Evolutionary conservation across 2,797 vertebrate species (phyloP), one percentile per base, ranked within the genome.

Genomic region (Poecilia gillii): DNA sequence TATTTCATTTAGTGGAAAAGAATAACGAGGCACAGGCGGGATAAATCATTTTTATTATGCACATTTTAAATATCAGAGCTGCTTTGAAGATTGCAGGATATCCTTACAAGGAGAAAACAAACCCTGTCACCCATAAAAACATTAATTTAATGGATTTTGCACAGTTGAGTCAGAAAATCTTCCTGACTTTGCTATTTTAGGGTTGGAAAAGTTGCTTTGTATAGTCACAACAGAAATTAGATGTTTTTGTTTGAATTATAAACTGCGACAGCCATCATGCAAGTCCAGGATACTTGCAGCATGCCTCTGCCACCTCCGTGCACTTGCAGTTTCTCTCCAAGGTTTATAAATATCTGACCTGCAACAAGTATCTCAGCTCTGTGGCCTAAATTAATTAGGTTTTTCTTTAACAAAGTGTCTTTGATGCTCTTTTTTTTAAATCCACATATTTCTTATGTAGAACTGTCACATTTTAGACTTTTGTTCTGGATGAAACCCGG

Each of bases 301-400:
- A 70, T 70, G 20, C 66, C 23, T 70, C 39, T 43, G 39, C 66
- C 64, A 68, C 36, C 20, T 41, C 20, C 1, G 9, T 68, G 36
- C 20, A 18, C 7, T 66, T 36, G 36, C 18, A 66, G 62, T 59
- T 28, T 6, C 57, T 72, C 76, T 72, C 51, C 33, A 28, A 46
- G 45, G 76, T 76, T 80, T 83, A 68, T 81, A 84, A 87, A 87
- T 86, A 80, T 57, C 85, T 75, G 81, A 84, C 81, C 78, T 77
- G 55, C 70, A 47, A 64, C 36, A 45, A 18, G 83, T 77, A 68
- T 74, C 33, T 41, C 31, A 68, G 77, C 33, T 41, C 36, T 43
- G 4, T 75, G 51, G 41, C 46, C 36, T 25, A 41, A 4, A 4
- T 55, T 55, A 53, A 72, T 57, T 28, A 20, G 57, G 12, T 23